Base-by-base conservation (phyloP, 2,113 vertebrate species). In the Sakesphorus luctuosus region DNA sequence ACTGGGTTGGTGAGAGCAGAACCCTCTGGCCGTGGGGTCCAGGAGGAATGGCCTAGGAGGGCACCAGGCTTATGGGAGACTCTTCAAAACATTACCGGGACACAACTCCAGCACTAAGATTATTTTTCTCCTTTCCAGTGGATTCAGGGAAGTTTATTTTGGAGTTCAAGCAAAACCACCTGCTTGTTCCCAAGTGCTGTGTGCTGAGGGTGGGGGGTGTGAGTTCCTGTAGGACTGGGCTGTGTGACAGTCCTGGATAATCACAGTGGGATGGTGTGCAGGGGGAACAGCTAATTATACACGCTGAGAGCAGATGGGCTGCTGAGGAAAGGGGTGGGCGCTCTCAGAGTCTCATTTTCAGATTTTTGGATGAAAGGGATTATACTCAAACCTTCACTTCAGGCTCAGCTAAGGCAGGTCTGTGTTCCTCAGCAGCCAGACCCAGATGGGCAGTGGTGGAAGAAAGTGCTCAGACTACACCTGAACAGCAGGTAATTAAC, bases 351-450 rank as follows among this genome's bases (percentile, higher is more conserved):
- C 58, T 65, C 8, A 0, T 59, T 74, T 75, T 49, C 58, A 6
- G 17, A 38, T 2, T 20, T 67, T 6, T 40, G 36, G 53, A 35
- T 68, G 63, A 20, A 15, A 61, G 14, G 55, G 55, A 12, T 69
- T 43, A 5, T 3, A 1, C 9, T 7, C 18, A 4, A 6, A 2
- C 43, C 43, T 25, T 20, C 0, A 2, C 23, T 25, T 1, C 0
- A 2, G 35, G 19, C 47, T 44, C 8, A 11, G 59, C 56, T 10
- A 0, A 18, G 38, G 16, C 35, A 2, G 47, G 3, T 4, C 28
- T 55, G 65, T 15, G 4, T 15, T 68, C n/a, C 69, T 24, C 11
- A 3, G 46, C 23, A 66, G 84, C 68, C 4, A 0, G 19, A 1
- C 21, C 25, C 26, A 2, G 14, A 9, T 5, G 7, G 29, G 69